A percentile compares a stretch with the other conserved stretches of the same genome.
These are phyloP conservation scores for Lingula anatina DNA, from an alignment of 2,888 invertebrate genomes.

Conservation along the genomic window DNA sequence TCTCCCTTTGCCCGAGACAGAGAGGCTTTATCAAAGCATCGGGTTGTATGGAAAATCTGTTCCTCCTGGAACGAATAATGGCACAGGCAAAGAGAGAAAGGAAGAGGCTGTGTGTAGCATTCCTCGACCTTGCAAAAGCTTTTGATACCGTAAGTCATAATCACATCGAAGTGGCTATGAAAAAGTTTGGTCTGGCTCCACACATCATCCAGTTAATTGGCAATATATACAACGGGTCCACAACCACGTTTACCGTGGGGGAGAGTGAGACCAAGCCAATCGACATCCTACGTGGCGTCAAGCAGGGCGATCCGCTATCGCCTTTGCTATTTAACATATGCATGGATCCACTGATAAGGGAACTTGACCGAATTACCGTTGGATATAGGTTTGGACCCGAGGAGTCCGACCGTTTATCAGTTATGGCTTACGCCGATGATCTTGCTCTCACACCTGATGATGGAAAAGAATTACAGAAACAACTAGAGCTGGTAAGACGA, in stretches of 20 bases:
- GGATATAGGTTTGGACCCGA: not conserved
- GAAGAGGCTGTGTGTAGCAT: not conserved
- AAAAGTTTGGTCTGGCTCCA: not conserved
- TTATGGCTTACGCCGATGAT: conserved; percentile 2
- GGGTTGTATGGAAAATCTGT: not conserved
- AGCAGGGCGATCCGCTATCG: conserved; percentile 5
- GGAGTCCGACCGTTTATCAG: not conserved
- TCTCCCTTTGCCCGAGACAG: not conserved
- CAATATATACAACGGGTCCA: not conserved
- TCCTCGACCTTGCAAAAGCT: not conserved
- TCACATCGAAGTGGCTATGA: not conserved
- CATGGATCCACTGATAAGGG: not conserved
- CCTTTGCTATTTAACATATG: conserved; percentile 4
- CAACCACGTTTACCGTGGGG: not conserved
- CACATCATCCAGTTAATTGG: not conserved
- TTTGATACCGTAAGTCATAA: not conserved
- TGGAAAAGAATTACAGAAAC: not conserved
- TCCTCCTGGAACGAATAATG: not conserved
- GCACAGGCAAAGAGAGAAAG: not conserved
- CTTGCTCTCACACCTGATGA: not conserved
- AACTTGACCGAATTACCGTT: not conserved
- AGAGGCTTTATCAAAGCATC: not conserved
- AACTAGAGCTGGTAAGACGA: not conserved
- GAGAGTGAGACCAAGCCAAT: not conserved
- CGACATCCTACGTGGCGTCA: conserved; percentile 1